Evolutionary conservation across 2,113 vertebrate genomes (phyloP), one percentile per base, ranked within the genome.

Genomic region (Rhegmatorhina hoffmannsi): DNA sequence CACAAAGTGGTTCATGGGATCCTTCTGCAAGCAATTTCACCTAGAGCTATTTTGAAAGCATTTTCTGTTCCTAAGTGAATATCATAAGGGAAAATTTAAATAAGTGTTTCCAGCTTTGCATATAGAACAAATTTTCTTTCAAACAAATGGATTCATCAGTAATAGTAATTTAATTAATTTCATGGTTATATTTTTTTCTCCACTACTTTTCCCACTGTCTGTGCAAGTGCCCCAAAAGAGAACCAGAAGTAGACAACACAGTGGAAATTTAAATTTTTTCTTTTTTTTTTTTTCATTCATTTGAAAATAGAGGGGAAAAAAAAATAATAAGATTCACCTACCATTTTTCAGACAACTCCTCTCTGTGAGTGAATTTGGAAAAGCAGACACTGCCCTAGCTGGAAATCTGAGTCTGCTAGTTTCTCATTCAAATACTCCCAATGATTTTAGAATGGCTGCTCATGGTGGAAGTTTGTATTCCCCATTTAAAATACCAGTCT

Each of bases 391-490:
- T 67, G 6, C 23, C 44, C 12, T 19, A 60, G 9, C 11, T 75
- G 49, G 26, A 91, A 84, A 11, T 40, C 6, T 26, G 38, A 80
- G 6, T 47, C 44, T 75, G 3, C 6, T 17, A 26, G 6, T 26
- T 52, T 77, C 0, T 1, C 10, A 7, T 52, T 55, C 13, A 31
- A 52, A 63, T 64, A 13, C 1, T 70, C 9, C 17, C 31, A 5
- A 2, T 24, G 29, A 43, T 59, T 87, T 72, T 44, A 66, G 31
- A 66, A 66, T 0, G 1, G 7, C 8, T 72, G 23, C 17, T 82
- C 11, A 38, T 7, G 7, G 18, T 64, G 1, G 0, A 2, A 58
- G 6, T 0, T 19, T 83, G 12, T 31, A 69, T 29, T 66, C 11
- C 9, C 21, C 25, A 7, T 18, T 34, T 34, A 34, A 89, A 79